Evolutionary conservation across 2,888 invertebrate genomes (phyloP).

Genomic region (Pristionchus entomophagus): DNA sequence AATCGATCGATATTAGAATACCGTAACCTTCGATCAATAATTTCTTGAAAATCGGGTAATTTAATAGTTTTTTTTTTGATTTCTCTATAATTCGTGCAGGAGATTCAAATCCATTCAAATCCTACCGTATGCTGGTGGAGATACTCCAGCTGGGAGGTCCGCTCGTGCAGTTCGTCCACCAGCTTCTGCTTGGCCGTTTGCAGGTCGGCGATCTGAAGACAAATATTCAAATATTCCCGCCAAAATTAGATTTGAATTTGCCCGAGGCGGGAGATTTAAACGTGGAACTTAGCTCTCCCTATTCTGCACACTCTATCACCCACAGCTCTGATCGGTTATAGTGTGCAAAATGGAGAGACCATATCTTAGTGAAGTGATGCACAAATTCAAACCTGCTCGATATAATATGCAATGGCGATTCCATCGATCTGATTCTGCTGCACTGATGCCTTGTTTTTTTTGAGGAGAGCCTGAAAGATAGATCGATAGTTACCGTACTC

Average conservation of each 20-base stretch:
- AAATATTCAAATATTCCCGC: constrained; percentile 32
- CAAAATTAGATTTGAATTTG: too few species aligned
- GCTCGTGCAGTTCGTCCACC: constrained; percentile 58
- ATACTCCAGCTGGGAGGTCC: constrained; percentile 57
- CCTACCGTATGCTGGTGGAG: constrained; percentile 49
- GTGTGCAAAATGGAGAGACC: too few species aligned
- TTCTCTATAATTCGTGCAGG: background rate
- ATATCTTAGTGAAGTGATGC: too few species aligned
- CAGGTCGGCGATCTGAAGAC: constrained; percentile 60
- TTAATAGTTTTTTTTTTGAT: background rate
- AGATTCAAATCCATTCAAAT: background rate
- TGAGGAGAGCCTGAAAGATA: constrained; percentile 85
- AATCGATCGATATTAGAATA: background rate
- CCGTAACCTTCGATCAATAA: too few species aligned
- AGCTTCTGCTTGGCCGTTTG: constrained; percentile 55
- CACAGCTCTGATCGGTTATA: too few species aligned
- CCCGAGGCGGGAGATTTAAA: background rate
- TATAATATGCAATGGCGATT: constrained; percentile 59
- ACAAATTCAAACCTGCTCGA: constrained; percentile 56
- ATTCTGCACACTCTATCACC: too few species aligned
- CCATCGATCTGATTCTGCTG: constrained; percentile 86
- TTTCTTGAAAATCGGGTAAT: background rate
- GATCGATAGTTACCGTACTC: background rate
- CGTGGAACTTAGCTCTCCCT: too few species aligned
- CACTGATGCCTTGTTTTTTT: constrained; percentile 92